These are phyloP conservation scores for Onychostruthus taczanowskii DNA, from an alignment of 2,113 vertebrate genomes.

Conservation along the genomic window DNA sequence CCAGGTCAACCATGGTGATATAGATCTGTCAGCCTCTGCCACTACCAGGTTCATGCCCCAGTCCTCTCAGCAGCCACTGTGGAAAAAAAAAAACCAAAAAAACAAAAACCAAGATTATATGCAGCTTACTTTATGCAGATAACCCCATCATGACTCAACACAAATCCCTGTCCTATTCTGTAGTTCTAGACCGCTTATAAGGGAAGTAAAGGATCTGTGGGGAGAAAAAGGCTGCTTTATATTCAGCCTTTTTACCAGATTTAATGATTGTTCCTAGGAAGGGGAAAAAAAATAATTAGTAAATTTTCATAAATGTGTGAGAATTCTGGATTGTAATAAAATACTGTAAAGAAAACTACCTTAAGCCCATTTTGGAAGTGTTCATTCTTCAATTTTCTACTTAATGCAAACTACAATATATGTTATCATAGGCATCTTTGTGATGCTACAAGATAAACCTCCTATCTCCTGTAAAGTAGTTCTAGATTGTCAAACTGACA, in stretches of 20 bases:
- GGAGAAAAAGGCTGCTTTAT: background rate
- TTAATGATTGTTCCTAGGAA: background rate
- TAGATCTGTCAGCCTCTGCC: background rate
- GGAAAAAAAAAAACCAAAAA: background rate
- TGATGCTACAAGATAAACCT: background rate
- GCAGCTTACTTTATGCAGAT: background rate
- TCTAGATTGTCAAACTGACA: background rate
- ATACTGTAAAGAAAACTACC: background rate
- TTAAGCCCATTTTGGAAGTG: background rate
- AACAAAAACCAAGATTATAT: background rate
- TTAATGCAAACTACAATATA: background rate
- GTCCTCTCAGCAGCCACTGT: rapidly evolving
- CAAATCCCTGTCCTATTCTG: background rate
- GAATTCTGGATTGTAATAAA: background rate
- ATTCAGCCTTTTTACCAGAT: background rate
- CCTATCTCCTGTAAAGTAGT: background rate
- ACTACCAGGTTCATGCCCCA: background rate
- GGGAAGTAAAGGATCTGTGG: background rate
- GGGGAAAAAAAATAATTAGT: background rate
- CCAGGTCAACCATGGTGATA: background rate
- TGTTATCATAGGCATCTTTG: background rate
- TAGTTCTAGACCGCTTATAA: background rate
- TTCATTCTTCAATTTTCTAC: background rate
- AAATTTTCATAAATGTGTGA: background rate
- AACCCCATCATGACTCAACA: background rate